These are phyloP conservation scores for Stegodyphus mimosarum DNA, from an alignment of 1,140 invertebrate genomes.

Conservation along the genomic window DNA sequence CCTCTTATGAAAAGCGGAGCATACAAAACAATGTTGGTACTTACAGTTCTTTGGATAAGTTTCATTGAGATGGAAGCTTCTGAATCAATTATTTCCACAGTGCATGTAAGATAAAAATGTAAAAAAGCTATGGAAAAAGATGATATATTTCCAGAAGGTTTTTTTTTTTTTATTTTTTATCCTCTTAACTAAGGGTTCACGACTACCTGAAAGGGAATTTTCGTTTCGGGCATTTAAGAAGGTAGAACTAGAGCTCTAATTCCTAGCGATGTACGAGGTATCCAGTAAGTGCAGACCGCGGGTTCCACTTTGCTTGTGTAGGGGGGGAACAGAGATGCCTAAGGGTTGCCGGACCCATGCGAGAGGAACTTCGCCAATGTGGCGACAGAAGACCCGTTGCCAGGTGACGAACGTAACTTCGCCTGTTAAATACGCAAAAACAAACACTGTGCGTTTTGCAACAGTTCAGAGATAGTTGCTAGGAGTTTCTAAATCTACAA, in stretches of 20 bases:
- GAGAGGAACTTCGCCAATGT: conserved; percentile 9
- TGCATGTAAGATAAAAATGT: not conserved
- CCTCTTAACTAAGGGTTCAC: not conserved
- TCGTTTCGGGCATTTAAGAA: not conserved
- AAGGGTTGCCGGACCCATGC: conserved; percentile 13
- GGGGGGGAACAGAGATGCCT: conserved; percentile 46
- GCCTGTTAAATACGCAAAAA: not conserved
- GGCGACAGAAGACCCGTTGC: conserved; percentile 29
- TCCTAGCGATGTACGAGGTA: conserved; percentile 54
- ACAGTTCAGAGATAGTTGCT: too few species aligned
- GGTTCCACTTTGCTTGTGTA: conserved; percentile 44
- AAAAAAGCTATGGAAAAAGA: not conserved
- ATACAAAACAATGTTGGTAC: not conserved
- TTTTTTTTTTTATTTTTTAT: not conserved
- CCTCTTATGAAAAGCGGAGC: not conserved
- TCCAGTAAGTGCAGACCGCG: conserved; percentile 47
- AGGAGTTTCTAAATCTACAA: too few species aligned
- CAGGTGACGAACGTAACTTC: conserved; percentile 5
- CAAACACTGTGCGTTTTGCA: too few species aligned
- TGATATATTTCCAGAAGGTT: not conserved
- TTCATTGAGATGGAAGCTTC: conserved; percentile 40
- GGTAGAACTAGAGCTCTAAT: conserved; percentile 49
- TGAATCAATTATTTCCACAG: conserved; percentile 31
- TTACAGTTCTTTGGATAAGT: conserved; percentile 57
- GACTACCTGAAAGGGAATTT: conserved; percentile 1